Evolutionary conservation across 2,797 vertebrate genomes (phyloP).

Genomic region (Pseudomugil tenellus): DNA sequence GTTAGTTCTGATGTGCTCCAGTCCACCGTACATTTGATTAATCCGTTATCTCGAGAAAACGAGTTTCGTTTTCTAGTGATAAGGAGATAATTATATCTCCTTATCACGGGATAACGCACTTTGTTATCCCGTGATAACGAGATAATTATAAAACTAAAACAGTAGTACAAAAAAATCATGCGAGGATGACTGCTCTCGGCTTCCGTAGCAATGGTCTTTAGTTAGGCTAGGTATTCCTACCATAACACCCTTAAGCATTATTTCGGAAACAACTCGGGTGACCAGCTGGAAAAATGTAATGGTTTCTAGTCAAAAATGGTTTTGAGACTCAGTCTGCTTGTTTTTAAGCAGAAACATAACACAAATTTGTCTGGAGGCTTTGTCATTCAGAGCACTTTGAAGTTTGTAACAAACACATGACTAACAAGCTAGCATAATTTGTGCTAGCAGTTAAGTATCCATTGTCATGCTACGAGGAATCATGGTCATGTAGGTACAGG

Average conservation of each 20-base stretch:
- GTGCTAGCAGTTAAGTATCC: no score
- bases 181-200: no score
- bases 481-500: conserved; percentile 15
- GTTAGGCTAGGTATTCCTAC: background rate
- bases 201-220: background rate
- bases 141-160: no score
- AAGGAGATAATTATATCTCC: no score
- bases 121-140: no score
- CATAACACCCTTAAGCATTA: no score
- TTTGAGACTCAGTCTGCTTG: background rate
- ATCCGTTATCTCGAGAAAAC: no score
- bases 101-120: no score
- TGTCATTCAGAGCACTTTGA: background rate
- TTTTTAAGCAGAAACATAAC: background rate
- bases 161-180: no score
- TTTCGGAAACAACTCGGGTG: background rate
- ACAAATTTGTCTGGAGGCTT: fast-evolving
- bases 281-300: background rate
- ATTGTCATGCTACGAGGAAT: background rate
- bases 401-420: background rate
- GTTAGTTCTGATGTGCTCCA: no score
- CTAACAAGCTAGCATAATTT: background rate
- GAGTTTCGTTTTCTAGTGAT: no score
- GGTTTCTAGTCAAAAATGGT: fast-evolving
- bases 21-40: no score